Conservation (phyloP, 2,797 vertebrate species). For the Astyanax mexicanus region DNA sequence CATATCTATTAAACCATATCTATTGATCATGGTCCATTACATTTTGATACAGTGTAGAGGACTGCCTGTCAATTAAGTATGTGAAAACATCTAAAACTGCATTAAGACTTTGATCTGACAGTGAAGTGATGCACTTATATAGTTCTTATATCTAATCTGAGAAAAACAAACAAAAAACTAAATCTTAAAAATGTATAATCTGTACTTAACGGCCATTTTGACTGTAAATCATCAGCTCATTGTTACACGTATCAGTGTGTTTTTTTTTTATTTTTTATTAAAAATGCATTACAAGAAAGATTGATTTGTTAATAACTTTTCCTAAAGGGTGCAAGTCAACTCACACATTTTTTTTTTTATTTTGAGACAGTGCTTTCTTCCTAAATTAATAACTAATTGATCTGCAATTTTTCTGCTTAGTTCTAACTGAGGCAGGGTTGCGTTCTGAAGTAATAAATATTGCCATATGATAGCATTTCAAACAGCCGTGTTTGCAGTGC, state of each 20-base stretch:
- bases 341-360: no score
- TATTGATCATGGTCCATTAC: no score
- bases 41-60: no score
- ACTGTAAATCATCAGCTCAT: neutral
- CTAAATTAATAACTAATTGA: slow-evolving; percentile 34
- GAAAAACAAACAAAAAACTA: no score
- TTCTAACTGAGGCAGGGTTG: slow-evolving; percentile 33
- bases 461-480: slow-evolving; percentile 56
- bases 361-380: slow-evolving; percentile 23
- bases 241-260: neutral
- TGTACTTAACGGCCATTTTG: no score
- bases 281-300: neutral
- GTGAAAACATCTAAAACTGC: no score
- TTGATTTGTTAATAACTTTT: slow-evolving; percentile 7
- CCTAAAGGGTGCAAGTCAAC: neutral
- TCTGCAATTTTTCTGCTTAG: slow-evolving; percentile 25
- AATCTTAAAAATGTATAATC: no score
- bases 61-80: no score
- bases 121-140: no score
- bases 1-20: no score
- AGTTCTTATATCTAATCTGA: no score
- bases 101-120: no score
- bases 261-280: neutral
- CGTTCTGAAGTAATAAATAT: slow-evolving; percentile 45
- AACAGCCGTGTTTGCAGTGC: slow-evolving; percentile 45